Base-by-base conservation (phyloP, 2,888 invertebrate species). In the Sphaerophoria taeniata region DNA sequence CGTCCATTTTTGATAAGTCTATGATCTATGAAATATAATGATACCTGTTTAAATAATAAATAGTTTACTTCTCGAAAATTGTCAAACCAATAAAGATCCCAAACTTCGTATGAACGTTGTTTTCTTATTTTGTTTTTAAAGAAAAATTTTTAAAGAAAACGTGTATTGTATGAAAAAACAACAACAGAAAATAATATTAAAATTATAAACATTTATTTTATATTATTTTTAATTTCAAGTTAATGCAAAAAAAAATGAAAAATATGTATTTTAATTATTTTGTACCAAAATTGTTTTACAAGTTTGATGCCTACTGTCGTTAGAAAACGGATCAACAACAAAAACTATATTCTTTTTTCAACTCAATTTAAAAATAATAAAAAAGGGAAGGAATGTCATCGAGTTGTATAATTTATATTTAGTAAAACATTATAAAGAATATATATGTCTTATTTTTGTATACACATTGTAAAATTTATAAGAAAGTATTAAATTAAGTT, bases 381-480 rank as follows among this genome's bases (percentile, higher is more conserved):
- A 14, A 14, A 24, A 24, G 24, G 24, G 24, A 24, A 60, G 12
- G 39, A 12, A 39, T 60, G 39, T 60, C 60, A 60, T 60, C 24
- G 60, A 60, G 60, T 24, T 60, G 24, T 65, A 14, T 65, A 65
- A 33, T 65, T 49, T 65, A 65, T 65, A 33, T 47, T 47, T 31
- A 16, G 53, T 53, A 53, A 63, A 63, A 43, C 14, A 49, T 45
- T 39, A 39, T 39, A 58, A 58, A 58, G 11, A 60, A 60, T 34
- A 60, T 36, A 6, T 60, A 60, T 43, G 12, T 43, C 24, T 60
- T 60, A 60, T 58, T 60, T 58, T 58, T 60, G 9, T 60, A 60
- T 60, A 60, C 60, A 60, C 39, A 60, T 43, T 60, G 60, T 60
- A 60, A 60, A 60, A 60, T 60, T 36, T 60, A 43, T 60, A 60